Evolutionary conservation across 2,113 vertebrate genomes (phyloP), one percentile per base, ranked within the genome.

Genomic region (Brachirus orientalis): DNA sequence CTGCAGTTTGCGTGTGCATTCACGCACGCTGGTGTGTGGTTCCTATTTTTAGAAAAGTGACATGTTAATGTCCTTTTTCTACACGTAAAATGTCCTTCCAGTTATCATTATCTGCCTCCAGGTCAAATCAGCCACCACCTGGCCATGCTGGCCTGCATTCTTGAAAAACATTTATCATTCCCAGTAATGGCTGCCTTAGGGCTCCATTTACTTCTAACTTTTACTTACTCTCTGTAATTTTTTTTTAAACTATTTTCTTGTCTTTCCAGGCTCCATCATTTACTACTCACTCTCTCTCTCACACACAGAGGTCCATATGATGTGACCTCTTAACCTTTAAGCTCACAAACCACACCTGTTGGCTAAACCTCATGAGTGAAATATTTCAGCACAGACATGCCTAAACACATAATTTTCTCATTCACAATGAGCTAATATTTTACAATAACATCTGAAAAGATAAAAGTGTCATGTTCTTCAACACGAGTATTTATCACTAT

Each of bases 151-250:
- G 11, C 33, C 22, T 8, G 12, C 17, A 8, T 12, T 14, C 4
- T 18, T 7, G 1, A 40, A 17, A 58, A 18, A 35, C 50, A 77
- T 74, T 75, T 54, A 71, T 70, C 62, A 69, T 45, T 55, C 38
- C 60, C 53, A 37, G 20, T 58, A 51, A 68, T 28, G 17, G 14
- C 37, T 3, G 46, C 68, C 71, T 60, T 20, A 1, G 51, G 63
- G 45, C 10, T 20, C 22, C 62, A 75, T 77, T 82, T 63, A 77
- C 75, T 72, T 63, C 67, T 52, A 46, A 16, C 69, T 64, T 61
- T 59, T 52, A 60, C 46, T 44, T 45, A 8, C 50, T 16, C 11
- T 62, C 22, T 51, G 28, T 36, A 13, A 13, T 43, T 50, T 44
- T 17, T 56, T 62, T 72, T 14, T 12, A 28, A 28, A 28, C 22